Evolutionary conservation across 1,140 invertebrate species (phyloP).

Genomic region (Mycetomoellerius zeteki): DNA sequence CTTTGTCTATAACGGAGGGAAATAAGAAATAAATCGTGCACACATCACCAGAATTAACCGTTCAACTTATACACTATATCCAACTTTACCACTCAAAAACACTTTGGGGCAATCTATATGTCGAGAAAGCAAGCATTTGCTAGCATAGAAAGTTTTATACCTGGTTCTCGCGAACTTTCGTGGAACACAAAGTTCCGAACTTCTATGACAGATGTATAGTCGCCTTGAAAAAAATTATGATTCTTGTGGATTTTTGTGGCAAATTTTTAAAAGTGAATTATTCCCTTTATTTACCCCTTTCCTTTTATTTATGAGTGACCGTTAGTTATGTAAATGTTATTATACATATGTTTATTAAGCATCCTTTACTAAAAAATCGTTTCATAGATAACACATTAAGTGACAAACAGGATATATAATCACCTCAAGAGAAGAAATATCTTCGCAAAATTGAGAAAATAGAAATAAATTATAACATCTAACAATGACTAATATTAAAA

Average conservation of each 20-base stretch:
- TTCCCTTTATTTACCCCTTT: neutral
- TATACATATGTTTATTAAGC: neutral
- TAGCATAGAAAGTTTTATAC: neutral
- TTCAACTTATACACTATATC: neutral
- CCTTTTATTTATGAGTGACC: neutral
- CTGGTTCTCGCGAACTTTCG: slow-evolving; percentile 10
- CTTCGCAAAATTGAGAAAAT: neutral
- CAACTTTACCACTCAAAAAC: neutral
- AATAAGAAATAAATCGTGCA: neutral
- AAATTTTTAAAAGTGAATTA: neutral
- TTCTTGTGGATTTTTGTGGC: neutral
- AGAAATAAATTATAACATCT: neutral
- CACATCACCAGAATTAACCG: neutral
- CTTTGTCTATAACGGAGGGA: too few relatives aligned
- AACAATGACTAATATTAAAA: neutral
- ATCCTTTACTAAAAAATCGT: neutral
- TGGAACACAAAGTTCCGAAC: slow-evolving; percentile 16
- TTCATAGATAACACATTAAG: neutral
- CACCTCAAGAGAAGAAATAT: neutral
- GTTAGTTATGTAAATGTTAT: neutral
- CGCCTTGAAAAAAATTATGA: neutral
- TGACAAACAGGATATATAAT: neutral
- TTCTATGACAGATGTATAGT: neutral
- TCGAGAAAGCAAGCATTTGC: slow-evolving; percentile 7
- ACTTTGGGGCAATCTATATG: neutral